Base-by-base conservation (phyloP, 2,113 vertebrate species). In the Ailuropoda melanoleuca region DNA sequence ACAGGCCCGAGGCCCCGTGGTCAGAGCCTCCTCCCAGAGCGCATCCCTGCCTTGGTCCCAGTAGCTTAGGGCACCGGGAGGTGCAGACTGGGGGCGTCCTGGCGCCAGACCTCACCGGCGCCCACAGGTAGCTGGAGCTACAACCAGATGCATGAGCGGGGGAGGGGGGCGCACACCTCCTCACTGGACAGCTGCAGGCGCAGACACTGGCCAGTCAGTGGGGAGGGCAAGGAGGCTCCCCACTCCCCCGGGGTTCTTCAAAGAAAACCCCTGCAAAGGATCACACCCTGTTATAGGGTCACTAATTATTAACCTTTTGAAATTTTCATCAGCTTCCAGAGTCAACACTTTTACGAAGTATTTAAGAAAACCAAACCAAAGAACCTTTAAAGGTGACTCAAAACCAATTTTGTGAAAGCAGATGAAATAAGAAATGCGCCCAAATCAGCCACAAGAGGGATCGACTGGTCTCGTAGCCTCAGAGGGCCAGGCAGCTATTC, bases 351-450 rank as follows among this genome's bases (percentile, higher is more conserved):
- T 19, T 10, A 37, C 31, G 53, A 72, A 77, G 70, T 19, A 86
- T 55, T 74, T 90, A 29, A 88, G 56, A 86, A 43, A 88, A 23
- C 13, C 15, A 88, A 64, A 85, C 23, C 13, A 50, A 66, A 48
- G 80, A 43, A 39, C 3, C 48, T 91, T 39, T 55, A 70, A 60
- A 92, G n/a, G 43, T 78, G 29, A 39, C 48, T 37, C 55, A 37
- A 48, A 80, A 74, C 5, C 37, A 80, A 68, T 39, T 93, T 64
- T 86, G 50, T 39, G 70, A 83, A 91, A 26, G 86, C n/a, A 39
- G 43, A 81, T 23, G 43, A 31, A n/a, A 4, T 6, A 81, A 77
- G 72, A 86, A 85, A 85, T 24, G 23, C 17, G 13, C 56, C 72
- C 60, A 7, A n/a, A 18, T 31, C 14, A 8, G 31, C 75, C 60